Evolutionary conservation across 2,888 invertebrate genomes (phyloP), one percentile per base, ranked within the genome.

Genomic region (Cantharis lateralis): DNA sequence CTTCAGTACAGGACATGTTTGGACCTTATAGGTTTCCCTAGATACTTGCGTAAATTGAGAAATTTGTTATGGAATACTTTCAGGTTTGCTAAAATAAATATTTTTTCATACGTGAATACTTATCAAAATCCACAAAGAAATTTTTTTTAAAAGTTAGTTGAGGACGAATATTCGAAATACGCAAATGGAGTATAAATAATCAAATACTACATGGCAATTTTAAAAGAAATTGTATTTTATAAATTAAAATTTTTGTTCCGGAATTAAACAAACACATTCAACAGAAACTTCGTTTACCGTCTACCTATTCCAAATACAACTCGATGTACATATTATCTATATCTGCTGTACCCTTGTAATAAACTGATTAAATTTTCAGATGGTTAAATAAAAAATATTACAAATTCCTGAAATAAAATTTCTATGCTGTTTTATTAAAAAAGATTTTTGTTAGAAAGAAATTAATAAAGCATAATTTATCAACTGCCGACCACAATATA

Each of bases 1-100:
- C 81, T 82, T 82, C 82, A 81, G 80, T 77, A 79, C 81, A 80
- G 48, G 82, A 82, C 83, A 82, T 82, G 81, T 81, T 82, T 80
- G 83, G 80, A 82, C 82, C 82, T 82, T 83, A 84, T 48, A 48
- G 82, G 80, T 80, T 81, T 84, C 84, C 83, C 85, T 70, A 80
- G 84, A 81, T 82, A 83, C 82, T 83, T 81, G 81, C 82, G 82
- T 80, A 84, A 84, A 84, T 84, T 83, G 83, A 81, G 81, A 84
- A 85, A 84, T 85, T 84, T 83, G 83, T 82, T 79, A 81, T 80
- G 76, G 80, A 80, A 78, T 74, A 71, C 71, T 76, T 78, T 72
- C 74, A 77, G 71, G 71, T 74, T 71, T 69, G 15, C 71, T 74
- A 71, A 74, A 68, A 71, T 62, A 71, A 74, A 71, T 70, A 75